Evolutionary conservation across 1,140 invertebrate genomes (phyloP).

Genomic region (Caenorhabditis briggsae): DNA sequence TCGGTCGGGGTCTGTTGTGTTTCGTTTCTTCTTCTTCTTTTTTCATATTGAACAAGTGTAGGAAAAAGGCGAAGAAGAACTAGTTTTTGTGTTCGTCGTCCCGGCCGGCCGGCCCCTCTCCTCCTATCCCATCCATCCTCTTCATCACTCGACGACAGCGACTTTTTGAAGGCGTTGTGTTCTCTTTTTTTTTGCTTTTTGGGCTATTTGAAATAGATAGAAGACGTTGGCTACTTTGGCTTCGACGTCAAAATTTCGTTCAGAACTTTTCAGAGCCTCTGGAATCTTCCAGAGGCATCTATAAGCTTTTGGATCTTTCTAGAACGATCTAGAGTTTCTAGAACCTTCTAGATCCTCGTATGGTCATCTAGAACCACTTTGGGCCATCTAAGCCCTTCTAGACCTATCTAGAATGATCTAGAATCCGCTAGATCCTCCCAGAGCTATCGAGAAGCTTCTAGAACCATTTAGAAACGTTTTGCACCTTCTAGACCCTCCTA

Average conservation of each 20-base stretch:
- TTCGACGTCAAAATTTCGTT: not conserved
- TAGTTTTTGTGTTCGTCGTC: conserved; percentile 1
- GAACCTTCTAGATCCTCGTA: too few relatives aligned
- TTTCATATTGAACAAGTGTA: not conserved
- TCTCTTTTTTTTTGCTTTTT: not conserved
- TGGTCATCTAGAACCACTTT: too few relatives aligned
- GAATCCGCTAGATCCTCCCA: too few relatives aligned
- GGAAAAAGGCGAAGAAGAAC: conserved; percentile 1
- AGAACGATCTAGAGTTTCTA: too few relatives aligned
- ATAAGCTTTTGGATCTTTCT: too few relatives aligned
- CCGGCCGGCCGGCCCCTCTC: not conserved
- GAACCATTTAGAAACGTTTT: too few relatives aligned
- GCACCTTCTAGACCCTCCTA: too few relatives aligned
- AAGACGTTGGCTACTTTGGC: not conserved
- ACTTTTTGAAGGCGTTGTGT: not conserved
- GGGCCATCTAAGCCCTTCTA: too few relatives aligned
- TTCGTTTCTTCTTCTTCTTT: not conserved
- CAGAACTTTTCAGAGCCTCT: not conserved
- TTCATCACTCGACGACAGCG: not conserved
- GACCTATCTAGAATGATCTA: too few relatives aligned
- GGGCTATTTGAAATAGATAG: not conserved
- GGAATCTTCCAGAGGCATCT: too few relatives aligned
- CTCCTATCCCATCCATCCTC: not conserved
- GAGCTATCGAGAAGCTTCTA: too few relatives aligned
- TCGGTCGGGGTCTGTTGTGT: not conserved